Base-by-base conservation (phyloP, 2,113 vertebrate species). In the Rallus limicola region DNA sequence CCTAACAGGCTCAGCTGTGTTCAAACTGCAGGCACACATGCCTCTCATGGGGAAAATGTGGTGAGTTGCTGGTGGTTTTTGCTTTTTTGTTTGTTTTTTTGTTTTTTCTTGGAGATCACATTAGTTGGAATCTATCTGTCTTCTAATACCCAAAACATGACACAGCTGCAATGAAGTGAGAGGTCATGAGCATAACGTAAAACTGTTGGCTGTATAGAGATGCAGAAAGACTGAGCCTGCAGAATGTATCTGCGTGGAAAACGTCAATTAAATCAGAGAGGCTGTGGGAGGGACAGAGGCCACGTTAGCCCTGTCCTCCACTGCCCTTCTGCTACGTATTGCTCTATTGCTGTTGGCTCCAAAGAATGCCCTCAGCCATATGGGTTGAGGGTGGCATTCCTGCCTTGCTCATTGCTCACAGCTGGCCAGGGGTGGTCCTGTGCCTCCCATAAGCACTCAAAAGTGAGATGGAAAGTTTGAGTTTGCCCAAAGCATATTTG, bases 361-460 rank as follows among this genome's bases (percentile, higher is more conserved):
- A 31, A 59, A 0, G 0, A 25, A 69, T 3, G 6, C 64, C 58
- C 58, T 87, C 5, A 2, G 78, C 36, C 2, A 0, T 6, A 28
- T 14, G 68, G 34, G 26, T 10, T 58, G n/a, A 58, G 34, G 40
- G 38, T 48, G 44, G 15, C 29, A 24, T 69, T 89, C n/a, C 77
- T 72, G 68, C 60, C 55, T 62, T 3, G 3, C 34, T 46, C 24
- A 6, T 10, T 60, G 68, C 77, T 93, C 34, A 31, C 40, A 20
- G 64, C 85, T 84, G 82, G 10, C 74, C 75, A 74, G 46, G 55
- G 13, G 8, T 36, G 19, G 50, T 52, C 48, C 50, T 8, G 0
- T 8, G 24, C 40, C 44, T 93, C 48, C 72, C 68, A 48, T 13
- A 64, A 60, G 33, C 18, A 13, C 44, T 76, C 1, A 2, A 14